Evolutionary conservation across 2,113 vertebrate species (phyloP).

Genomic region (Oxygymnocypris stewartii): DNA sequence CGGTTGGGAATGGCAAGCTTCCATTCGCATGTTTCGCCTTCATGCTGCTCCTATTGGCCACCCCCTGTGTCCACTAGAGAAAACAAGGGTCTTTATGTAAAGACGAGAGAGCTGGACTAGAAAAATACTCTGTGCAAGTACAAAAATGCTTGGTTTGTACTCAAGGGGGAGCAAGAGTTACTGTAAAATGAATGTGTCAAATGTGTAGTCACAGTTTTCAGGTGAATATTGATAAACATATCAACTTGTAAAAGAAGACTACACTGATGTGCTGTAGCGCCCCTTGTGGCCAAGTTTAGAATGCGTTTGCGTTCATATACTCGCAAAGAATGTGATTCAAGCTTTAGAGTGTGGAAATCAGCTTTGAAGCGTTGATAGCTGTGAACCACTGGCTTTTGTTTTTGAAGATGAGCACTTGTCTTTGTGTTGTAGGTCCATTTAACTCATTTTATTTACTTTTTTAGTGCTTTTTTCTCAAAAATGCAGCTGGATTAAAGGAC

Average conservation of each 20-base stretch:
- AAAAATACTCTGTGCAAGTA: not conserved
- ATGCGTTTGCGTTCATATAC: not conserved
- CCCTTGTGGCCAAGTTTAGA: not conserved
- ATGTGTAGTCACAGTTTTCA: not conserved
- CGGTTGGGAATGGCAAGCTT: conserved; percentile 27
- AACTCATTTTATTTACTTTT: not conserved
- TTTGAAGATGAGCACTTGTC: conserved; percentile 4
- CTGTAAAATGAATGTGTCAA: not conserved
- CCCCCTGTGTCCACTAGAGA: conserved; percentile 12
- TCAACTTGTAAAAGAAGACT: not conserved
- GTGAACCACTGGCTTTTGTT: not conserved
- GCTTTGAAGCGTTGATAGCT: not conserved
- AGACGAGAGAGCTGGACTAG: not conserved
- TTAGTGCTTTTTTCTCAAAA: conserved; percentile 5
- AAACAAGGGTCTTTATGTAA: not conserved
- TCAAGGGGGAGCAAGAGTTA: not conserved
- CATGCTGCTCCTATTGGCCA: conserved; percentile 15
- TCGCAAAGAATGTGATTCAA: not conserved
- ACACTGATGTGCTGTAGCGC: not conserved
- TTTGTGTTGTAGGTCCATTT: not conserved
- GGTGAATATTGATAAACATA: not conserved
- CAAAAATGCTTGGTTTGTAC: not conserved
- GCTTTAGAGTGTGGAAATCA: not conserved
- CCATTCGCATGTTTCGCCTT: conserved; percentile 38
- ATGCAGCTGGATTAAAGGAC: not conserved